Base-by-base conservation (phyloP, 2,888 invertebrate species). In the Limenitis arthemis region DNA sequence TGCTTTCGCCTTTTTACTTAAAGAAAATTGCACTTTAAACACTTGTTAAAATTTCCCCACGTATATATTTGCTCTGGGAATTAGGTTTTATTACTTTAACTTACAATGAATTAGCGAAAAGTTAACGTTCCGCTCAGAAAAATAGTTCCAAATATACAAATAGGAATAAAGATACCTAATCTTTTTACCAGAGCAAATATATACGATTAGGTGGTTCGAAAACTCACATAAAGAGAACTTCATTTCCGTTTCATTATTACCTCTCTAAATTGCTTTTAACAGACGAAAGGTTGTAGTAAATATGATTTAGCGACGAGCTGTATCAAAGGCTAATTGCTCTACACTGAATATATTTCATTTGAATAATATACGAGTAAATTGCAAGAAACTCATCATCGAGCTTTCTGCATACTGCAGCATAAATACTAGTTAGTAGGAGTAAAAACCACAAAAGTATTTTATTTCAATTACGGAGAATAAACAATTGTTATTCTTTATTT, bases 321-420 rank as follows among this genome's bases (percentile, higher is more conserved):
- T 73, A 78, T 82, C 77, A 79, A 78, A 79, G 72, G 73, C 70
- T 79, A 79, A 80, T 79, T 78, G 74, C 70, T 63, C 66, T 63
- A 68, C 73, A 63, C 61, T 62, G 60, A 65, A 65, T 66, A 61
- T 56, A 51, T 55, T 48, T 50, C 49, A 53, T 57, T 55, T 50
- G 30, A 50, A 46, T 46, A 34, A 49, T 47, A 40, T 12, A n/a
- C n/a, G n/a, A n/a, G n/a, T n/a, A 49, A 54, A 54, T 57, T 44
- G 47, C 51, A 47, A 53, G 52, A 53, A 49, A 44, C 44, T 44
- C 34, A 44, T 34, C 29, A 34, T 31, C 30, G 20, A 44, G 40
- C 12, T 40, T 40, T 28, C 28, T 29, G 12, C 29, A 20, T 20
- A 20, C 20, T 20, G 4, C 20, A 20, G 20, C 20, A 20, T 20